phyloP scores from a whole-genome alignment of 1,140 invertebrate genomes.

The Acromyrmex echinatior region DNA sequence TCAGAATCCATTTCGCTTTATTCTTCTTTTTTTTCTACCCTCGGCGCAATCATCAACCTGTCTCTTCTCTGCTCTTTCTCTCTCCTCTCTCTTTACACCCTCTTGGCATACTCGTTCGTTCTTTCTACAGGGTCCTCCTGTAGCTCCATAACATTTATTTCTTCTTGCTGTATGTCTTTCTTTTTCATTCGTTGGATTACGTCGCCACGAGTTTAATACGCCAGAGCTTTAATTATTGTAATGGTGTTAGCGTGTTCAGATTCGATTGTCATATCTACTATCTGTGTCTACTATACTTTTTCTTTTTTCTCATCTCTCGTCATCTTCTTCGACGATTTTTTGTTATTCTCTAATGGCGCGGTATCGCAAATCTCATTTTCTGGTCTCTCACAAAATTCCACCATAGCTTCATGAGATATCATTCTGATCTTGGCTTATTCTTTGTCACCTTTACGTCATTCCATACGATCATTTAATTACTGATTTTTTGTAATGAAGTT shows the following conservation, averaged over 20 bases:
- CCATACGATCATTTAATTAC: neutral
- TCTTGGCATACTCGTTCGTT: neutral
- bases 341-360: neutral
- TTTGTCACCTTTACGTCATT: conserved; percentile 4
- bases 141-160: conserved; percentile 20
- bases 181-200: conserved; percentile 41
- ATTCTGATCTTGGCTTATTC: neutral
- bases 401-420: neutral
- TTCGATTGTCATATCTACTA: conserved; percentile 28
- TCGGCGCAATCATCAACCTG: conserved; percentile 24
- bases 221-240: conserved; percentile 73
- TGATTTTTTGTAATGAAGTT: neutral
- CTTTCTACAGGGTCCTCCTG: conserved; percentile 39
- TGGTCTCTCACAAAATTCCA: neutral
- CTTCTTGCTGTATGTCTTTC: conserved; percentile 13
- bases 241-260: conserved; percentile 64
- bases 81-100: conserved; percentile 36
- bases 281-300: conserved; percentile 34
- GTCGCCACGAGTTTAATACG: conserved; percentile 56
- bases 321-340: neutral
- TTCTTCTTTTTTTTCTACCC: conserved; percentile 42
- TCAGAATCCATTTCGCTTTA: conserved; percentile 41
- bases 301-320: conserved; percentile 52
- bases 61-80: conserved; percentile 2
- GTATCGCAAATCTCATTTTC: neutral